These are phyloP conservation scores for Colaptes auratus DNA, from an alignment of 2,113 vertebrate genomes.

Conservation along the genomic window DNA sequence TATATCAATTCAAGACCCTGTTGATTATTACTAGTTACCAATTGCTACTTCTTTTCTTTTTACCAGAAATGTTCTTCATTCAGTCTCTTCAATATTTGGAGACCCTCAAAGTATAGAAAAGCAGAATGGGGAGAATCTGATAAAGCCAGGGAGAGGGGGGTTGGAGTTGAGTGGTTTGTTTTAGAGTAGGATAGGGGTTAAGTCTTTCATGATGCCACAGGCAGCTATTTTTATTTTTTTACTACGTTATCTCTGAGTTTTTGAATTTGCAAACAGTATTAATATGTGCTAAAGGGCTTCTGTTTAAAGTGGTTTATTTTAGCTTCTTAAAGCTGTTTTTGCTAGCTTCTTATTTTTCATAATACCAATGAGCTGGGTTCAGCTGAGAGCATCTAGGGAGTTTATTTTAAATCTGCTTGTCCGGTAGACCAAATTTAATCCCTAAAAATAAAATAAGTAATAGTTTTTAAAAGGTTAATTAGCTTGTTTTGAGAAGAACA, in stretches of 20 bases:
- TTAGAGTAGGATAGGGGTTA: neutral
- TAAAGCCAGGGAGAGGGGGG: neutral
- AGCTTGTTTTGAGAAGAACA: neutral
- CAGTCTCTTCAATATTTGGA: neutral
- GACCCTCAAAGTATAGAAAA: neutral
- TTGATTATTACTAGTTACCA: conserved; percentile 19
- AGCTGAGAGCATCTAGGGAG: neutral
- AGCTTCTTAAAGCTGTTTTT: neutral
- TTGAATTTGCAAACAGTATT: neutral
- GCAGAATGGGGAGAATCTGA: neutral
- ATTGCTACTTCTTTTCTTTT: neutral
- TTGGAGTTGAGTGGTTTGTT: neutral
- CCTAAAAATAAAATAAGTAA: too few relatives aligned
- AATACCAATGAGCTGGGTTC: neutral
- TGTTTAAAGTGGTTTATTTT: conserved; percentile 4
- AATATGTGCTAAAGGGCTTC: neutral
- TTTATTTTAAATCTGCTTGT: neutral
- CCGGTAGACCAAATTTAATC: neutral
- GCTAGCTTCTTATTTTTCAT: neutral
- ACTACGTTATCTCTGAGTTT: neutral
- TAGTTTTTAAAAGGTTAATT: too few relatives aligned
- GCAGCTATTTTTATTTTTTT: neutral
- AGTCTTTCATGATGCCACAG: neutral
- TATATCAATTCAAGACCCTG: conserved; percentile 44
- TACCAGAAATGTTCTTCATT: neutral